Evolutionary conservation across 2,888 invertebrate genomes (phyloP), one percentile per base, ranked within the genome.

Genomic region (Linyphia triangularis): DNA sequence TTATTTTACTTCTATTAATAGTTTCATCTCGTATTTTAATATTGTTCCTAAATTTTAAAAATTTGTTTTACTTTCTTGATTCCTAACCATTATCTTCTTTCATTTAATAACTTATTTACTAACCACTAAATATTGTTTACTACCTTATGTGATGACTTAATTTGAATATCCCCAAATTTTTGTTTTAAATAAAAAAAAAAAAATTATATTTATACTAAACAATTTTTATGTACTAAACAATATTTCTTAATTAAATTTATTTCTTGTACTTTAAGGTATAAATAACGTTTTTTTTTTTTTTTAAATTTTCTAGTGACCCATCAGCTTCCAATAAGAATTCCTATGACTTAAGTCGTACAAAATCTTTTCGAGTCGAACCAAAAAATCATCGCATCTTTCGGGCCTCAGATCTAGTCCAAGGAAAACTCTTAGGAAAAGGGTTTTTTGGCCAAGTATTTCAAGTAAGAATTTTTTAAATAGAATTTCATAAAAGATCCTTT

Each of bases 341-440:
- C 67, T 95, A 95, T 90, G 97, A 96, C 92, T 93, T 98, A 90
- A 95, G 96, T 51, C 94, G 98, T 69, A 97, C 98, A 22, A 95
- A 97, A 91, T 98, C 98, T 0, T 98, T 98, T 93, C 95, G 97
- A 61, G 95, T 95, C 5, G 95, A 96, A 91, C 94, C 95, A 0
- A 93, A 94, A 90, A 92, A 92, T 84, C 95, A 93, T 94, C 94
- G 96, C 82, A 97, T 98, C 88, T 98, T 98, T 93, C 95, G 98
- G 3, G 97, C 97, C n/a, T 95, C 96, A 26, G 98, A 98, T 93
- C 93, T 98, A 77, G 95, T 97, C 22, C 95, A 92, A 91, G 98
- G 98, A 51, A 97, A 98, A 92, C 94, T 98, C 5, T 93, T 98
- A 16, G 98, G 98, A 2, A 96, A 96, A 91, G 98, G 98, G 0